Evolutionary conservation across 2,113 vertebrate genomes (phyloP), one percentile per base, ranked within the genome.

Genomic region (Origma solitaria): DNA sequence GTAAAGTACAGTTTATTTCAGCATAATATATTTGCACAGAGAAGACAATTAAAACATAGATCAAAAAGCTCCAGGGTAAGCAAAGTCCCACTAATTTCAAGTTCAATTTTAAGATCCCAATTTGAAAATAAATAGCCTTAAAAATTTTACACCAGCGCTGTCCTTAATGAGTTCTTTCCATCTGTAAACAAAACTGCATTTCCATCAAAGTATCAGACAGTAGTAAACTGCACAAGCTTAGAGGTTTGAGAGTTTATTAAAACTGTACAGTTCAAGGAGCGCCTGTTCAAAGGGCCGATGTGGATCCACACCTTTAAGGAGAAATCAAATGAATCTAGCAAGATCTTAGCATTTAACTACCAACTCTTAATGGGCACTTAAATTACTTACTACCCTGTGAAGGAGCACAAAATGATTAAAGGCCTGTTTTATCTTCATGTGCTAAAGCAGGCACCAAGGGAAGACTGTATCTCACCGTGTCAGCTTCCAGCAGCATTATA

Each of bases 351-450:
- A 0, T 69, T 92, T 83, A 95, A 69, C 94, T 86, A 83, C 33
- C 73, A 88, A 71, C 53, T 62, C 70, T 64, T 86, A 90, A 82
- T 79, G 66, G 37, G 64, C 44, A 76, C n/a, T 73, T 76, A n/a
- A 92, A 93, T 85, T 50, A 89, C 81, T 95, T 62, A 78, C 70
- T 82, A 60, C 13, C 37, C 66, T 54, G 49, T 33, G 51, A 90
- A 90, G 61, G 49, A 94, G 66, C 49, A 82, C 78, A 60, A 33
- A 66, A 85, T 94, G 86, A 92, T 79, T 60, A 93, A 95, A 96
- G 82, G 53, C 16, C 10, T 60, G 45, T 96, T 92, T 93, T 54
- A 90, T 93, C 85, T 95, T 90, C 57, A 69, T 13, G 81, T 11
- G 3, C 75, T 86, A 51, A 79, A 80, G 79, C 13, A 35, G 61